These are phyloP conservation scores for Harlomillsia oculata DNA, from an alignment of 1,140 invertebrate genomes.

Conservation along the genomic window DNA sequence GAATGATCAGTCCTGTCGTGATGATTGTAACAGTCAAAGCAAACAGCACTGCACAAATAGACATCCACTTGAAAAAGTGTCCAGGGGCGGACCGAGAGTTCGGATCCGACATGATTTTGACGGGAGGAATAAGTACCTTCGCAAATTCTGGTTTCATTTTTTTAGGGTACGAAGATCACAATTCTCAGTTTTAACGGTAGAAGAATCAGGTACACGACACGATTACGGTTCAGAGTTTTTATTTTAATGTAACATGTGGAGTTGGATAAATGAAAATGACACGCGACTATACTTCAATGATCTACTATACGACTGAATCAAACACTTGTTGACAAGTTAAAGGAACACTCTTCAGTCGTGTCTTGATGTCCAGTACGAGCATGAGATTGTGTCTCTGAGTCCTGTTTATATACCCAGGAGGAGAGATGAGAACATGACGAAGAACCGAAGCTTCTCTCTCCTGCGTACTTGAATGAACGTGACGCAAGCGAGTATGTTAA, in stretches of 20 bases:
- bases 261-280: background rate
- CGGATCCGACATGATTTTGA: background rate
- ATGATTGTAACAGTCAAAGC: conserved; percentile 10
- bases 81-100: too few species aligned
- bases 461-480: too few species aligned
- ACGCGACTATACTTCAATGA: background rate
- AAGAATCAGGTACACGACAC: background rate
- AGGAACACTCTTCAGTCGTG: too few species aligned
- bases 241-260: background rate
- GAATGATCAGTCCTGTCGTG: conserved; percentile 7
- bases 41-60: conserved; percentile 5
- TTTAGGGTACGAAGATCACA: background rate
- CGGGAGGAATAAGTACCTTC: conserved; percentile 17
- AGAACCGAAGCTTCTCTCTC: too few species aligned
- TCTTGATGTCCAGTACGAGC: too few species aligned
- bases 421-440: too few species aligned
- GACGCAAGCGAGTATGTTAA: too few species aligned
- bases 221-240: background rate
- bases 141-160: conserved; percentile 29
- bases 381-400: too few species aligned
- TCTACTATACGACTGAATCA: background rate
- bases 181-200: background rate
- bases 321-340: too few species aligned
- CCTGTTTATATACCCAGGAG: too few species aligned
- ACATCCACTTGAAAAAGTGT: conserved; percentile 17